Evolutionary conservation across 2,888 invertebrate species (phyloP), one percentile per base, ranked within the genome.

Genomic region (Catonia carolina): DNA sequence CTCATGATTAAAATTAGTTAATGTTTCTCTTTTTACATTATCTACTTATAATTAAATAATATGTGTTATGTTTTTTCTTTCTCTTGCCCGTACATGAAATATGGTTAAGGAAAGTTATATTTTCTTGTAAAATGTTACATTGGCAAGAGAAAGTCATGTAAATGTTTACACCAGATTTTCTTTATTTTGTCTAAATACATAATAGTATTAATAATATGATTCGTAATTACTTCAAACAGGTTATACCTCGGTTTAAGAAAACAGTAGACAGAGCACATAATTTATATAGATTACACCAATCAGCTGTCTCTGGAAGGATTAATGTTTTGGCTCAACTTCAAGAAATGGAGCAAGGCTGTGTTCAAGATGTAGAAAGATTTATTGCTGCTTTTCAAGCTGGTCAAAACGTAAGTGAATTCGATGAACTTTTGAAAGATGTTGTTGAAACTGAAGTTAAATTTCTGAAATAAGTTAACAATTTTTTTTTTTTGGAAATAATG

Each of bases 401-500:
- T 14, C 60, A 62, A 27, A 59, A 55, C 7, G 50, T 64, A 5
- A 15, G 47, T 23, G 66, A 66, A 52, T 58, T 66, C 2, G 66
- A 64, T 52, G 65, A 65, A 35, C 62, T 66, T 7, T 58, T 66
- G 14, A 66, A 65, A 58, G 65, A 65, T 51, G 60, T 63, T 23
- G 64, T 66, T 27, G 65, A 66, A 50, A 64, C 65, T 2, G 66
- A 66, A 60, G 64, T 66, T 37, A 65, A 62, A 58, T 66, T 66
- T 51, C 64, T 63, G 59, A 66, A 65, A 54, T 66, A 65, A 58
- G 14, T 10, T 23, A 12, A 7, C 8, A 6, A 23, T 23, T 22
- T 12, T 6, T 27, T 3, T 27, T 8, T 18, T 41, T 15, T 18
- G 10, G n/a, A n/a, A n/a, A n/a, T n/a, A n/a, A n/a, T n/a, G n/a